Base-by-base conservation (phyloP, 2,888 invertebrate species). In the Pristionchus mayeri region DNA sequence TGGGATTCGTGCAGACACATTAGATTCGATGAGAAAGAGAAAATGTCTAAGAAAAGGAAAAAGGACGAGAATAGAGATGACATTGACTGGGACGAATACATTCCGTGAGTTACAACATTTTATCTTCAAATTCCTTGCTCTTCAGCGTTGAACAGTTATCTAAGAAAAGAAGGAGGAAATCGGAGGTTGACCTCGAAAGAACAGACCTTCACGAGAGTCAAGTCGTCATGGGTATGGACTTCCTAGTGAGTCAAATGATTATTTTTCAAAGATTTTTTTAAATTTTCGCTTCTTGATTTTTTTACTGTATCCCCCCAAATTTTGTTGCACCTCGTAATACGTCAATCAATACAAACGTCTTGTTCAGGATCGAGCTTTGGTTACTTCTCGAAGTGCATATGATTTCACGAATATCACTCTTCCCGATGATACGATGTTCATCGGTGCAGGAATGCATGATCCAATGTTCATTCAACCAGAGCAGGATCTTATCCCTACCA, bases 1-100 rank as follows among this genome's bases (percentile, higher is more conserved):
- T 79, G 54, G 52, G 52, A 79, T 13, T 34, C 79, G n/a, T 79
- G 79, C 13, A 79, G n/a, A 37, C 79, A 79, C 27, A 54, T 79
- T 52, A 30, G 79, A 27, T 54, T 79, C 37, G 79, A 54, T n/a
- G 79, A 52, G 37, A 79, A 24, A 21, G 37, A 34, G 13, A 34
- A 24, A 54, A 27, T n/a, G 6, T 24, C 76, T 2, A 67, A 67
- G 67, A 52, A 34, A n/a, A 79, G 44, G 37, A 52, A 34, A 18
- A 48, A 27, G 16, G 78, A 78, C 13, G 78, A 50, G 11, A 63
- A 30, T 34, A 24, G 76, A 76, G 48, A 76, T 27, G 76, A 76
- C 1, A 16, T 76, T 16, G 76, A 76, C 48, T 48, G 76, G 50
- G 76, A 76, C 30, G 16, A 76, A 76, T 27, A 37, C 37, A 21